Base-by-base conservation (phyloP, 2,113 vertebrate genomes). In the Thunnus thynnus region DNA sequence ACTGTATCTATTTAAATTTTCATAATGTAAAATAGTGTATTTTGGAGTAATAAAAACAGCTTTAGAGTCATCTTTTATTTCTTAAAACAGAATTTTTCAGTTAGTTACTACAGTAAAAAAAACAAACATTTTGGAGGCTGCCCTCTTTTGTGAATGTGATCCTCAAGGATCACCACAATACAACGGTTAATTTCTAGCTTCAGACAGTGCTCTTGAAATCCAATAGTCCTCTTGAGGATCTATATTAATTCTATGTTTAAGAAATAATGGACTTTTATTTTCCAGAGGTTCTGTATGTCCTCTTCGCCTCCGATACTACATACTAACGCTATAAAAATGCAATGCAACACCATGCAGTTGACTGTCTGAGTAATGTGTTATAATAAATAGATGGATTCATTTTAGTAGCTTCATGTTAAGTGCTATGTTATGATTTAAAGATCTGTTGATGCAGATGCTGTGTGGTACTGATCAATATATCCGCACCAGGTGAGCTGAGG, bases 371-470 rank as follows among this genome's bases (percentile, higher is more conserved):
- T 54, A n/a, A 20, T 46, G 58, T 44, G 70, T 30, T 62, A 56
- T 27, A 48, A 18, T 55, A 61, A 69, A 75, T 27, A 46, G 14
- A 71, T 17, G 30, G 14, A 76, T 60, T 69, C 58, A 73, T 81
- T 72, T 70, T 47, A 62, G 41, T 18, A 18, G 69, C 52, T 64
- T 58, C 12, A 4, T 69, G 63, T 75, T 69, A 74, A 74, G 64
- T 5, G 41, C 63, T 48, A 16, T 32, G 55, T 60, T 85, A 52
- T 84, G 85, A 86, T 88, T 88, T 82, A 88, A 78, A 68, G 79
- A 80, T 82, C 36, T 41, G 36, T 41, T 41, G 36, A 41, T 41
- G 7, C 36, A 41, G 36, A 41, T 10, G 55, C 64, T 61, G n/a
- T 54, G 72, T 61, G 54, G 73, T 13, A 13, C 73, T 55, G 78